Evolutionary conservation across 2,797 vertebrate genomes (phyloP).

Genomic region (Delichon dasypus): DNA sequence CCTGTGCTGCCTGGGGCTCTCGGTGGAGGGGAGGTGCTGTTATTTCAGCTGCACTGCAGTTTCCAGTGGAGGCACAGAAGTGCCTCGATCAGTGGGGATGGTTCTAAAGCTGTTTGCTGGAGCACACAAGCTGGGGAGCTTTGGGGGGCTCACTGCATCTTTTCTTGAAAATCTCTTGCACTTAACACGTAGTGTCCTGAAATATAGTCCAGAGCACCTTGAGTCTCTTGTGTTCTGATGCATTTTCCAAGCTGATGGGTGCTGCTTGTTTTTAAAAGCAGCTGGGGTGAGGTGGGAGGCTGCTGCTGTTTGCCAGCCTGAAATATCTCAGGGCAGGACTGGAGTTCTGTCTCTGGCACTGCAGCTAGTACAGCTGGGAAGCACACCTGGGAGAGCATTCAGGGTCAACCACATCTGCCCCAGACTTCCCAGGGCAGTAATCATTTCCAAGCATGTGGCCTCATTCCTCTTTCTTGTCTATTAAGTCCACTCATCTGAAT

Average conservation of each 20-base stretch:
- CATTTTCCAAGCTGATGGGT: neutral
- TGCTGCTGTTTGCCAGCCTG: neutral
- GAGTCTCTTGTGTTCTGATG: neutral
- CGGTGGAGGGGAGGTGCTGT: neutral
- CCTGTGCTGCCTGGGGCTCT: neutral
- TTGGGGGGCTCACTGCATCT: neutral
- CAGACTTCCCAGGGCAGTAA: neutral
- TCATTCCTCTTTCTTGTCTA: neutral
- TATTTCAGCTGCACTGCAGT: neutral
- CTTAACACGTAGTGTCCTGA: neutral
- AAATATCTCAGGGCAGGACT: neutral
- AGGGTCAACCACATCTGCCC: neutral
- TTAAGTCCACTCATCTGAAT: neutral
- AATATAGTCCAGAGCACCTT: neutral
- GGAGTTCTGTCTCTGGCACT: neutral
- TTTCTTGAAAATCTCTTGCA: neutral
- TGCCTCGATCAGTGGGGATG: neutral
- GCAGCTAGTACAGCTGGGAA: neutral
- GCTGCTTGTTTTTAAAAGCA: neutral
- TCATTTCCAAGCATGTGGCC: neutral
- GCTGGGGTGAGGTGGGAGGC: neutral
- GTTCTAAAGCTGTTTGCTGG: neutral
- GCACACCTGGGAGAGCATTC: neutral
- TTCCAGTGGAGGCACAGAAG: neutral
- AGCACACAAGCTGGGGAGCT: accelerated